Base-by-base conservation (phyloP, 1,140 invertebrate species). In the Penaeus chinensis region DNA sequence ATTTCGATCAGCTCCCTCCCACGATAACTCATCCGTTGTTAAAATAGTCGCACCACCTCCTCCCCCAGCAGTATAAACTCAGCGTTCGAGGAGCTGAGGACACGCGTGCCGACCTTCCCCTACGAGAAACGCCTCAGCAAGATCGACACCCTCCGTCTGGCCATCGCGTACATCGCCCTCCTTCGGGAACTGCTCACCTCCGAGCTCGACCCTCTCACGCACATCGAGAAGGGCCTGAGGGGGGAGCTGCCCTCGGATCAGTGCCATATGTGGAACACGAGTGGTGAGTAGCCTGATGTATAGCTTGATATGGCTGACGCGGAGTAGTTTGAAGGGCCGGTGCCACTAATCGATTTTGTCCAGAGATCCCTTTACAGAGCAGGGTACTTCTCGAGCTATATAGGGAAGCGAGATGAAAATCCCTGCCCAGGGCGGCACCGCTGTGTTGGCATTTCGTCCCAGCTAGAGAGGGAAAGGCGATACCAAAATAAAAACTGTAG, bases 91-190 rank as follows among this genome's bases (percentile, higher is more conserved):
- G 96, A 98, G 92, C 94, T 98, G 89, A 94, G 97, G 78, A 95
- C 96, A 82, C 97, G 99, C 93, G 98, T 99, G 85, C 98, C 98
- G 42, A 99, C 98, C 76, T 99, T 99, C 93, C 98, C 98, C 0
- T 99, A 99, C 92, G 98, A 99, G 93, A 99, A 99, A 92, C 93
- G 98, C 4, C 94, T 99, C 3, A 98, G 97, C 89, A 99, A 99
- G 93, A 99, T 99, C 89, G 98, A 99, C 93, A 99, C 98, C 0
- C 93, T 99, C 2, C 95, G 98, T 2, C 93, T 99, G 83, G 98
- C 98, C n/a, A 99, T 99, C 84, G 97, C 98, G 0, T 99, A 99
- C 92, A 99, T 99, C 83, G 97, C 98, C 5, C 93, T 99, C 32
- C 94, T 99, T 0, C 93, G 96, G 85, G 98, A 99, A 92, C 95